phyloP scores from a whole-genome alignment of 2,888 invertebrate species.

The Luperina testacea region DNA sequence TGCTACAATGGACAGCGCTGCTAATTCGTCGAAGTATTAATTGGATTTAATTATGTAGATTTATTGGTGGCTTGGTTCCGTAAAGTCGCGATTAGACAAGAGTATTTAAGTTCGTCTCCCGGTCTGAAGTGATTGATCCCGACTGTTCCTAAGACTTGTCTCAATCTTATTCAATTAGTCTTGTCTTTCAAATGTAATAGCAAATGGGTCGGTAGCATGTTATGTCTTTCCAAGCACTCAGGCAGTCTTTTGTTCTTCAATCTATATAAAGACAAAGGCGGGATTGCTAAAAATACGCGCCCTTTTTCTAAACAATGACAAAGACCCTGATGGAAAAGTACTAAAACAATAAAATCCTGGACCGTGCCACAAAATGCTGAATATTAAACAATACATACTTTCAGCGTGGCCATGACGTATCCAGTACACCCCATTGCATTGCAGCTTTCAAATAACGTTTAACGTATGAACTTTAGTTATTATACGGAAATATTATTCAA shows the following conservation, averaged over 20 bases:
- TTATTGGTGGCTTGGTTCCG: slow-evolving; percentile 55
- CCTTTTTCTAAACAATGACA: not conserved
- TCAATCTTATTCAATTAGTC: slow-evolving; percentile 33
- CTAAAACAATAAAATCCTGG: not conserved
- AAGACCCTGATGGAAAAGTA: not conserved
- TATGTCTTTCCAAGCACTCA: not conserved
- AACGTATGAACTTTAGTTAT: slow-evolving; percentile 64
- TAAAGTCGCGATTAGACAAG: slow-evolving; percentile 48
- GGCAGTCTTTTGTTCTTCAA: not conserved
- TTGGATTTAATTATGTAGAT: slow-evolving; percentile 60
- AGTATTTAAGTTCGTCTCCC: slow-evolving; percentile 44
- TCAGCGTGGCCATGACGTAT: slow-evolving; percentile 43
- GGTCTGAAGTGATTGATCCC: slow-evolving; percentile 39
- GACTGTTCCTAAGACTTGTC: slow-evolving; percentile 9
- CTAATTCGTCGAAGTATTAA: slow-evolving; percentile 57
- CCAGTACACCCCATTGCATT: slow-evolving; percentile 45
- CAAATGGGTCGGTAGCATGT: not conserved
- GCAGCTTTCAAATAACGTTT: slow-evolving; percentile 60
- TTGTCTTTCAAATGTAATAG: not conserved
- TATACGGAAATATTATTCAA: slow-evolving; percentile 76
- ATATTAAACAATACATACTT: slow-evolving; percentile 14
- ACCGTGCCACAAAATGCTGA: not conserved
- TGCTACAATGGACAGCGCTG: slow-evolving; percentile 33
- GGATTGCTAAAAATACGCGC: not conserved
- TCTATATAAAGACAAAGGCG: not conserved